Conservation (phyloP, 2,797 vertebrate species). For the Salmo trutta region DNA sequence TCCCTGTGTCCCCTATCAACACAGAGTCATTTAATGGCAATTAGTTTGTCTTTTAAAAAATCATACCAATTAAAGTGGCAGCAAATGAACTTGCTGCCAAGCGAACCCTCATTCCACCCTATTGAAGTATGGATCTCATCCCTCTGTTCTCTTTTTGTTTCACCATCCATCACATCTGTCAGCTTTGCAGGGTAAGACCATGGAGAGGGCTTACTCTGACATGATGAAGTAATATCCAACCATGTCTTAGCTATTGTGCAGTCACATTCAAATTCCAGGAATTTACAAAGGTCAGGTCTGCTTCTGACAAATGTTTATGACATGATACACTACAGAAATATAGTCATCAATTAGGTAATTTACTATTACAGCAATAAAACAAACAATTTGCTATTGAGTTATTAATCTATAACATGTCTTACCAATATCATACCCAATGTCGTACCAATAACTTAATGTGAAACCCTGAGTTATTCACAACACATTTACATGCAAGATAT, state of each 20-base stretch:
- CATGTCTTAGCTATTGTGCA: conserved; percentile 54
- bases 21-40: conserved; percentile 66
- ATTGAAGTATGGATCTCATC: conserved; percentile 60
- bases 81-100: conserved; percentile 65
- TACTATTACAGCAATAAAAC: too few relatives aligned
- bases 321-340: not conserved
- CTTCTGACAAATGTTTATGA: too few relatives aligned
- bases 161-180: conserved; percentile 33
- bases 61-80: conserved; percentile 68
- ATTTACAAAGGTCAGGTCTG: not conserved
- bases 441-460: too few relatives aligned
- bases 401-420: too few relatives aligned
- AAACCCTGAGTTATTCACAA: too few relatives aligned
- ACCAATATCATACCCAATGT: too few relatives aligned
- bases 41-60: conserved; percentile 68
- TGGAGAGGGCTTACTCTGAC: too few relatives aligned
- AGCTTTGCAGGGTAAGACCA: conserved; percentile 49
- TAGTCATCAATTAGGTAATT: not conserved
- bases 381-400: too few relatives aligned
- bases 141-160: conserved; percentile 61
- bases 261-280: conserved; percentile 30
- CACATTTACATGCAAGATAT: too few relatives aligned
- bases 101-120: conserved; percentile 50
- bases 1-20: conserved; percentile 52
- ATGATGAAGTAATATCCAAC: conserved; percentile 50